Base-by-base conservation (phyloP, 1,140 invertebrate species). In the Hestina assimilis region DNA sequence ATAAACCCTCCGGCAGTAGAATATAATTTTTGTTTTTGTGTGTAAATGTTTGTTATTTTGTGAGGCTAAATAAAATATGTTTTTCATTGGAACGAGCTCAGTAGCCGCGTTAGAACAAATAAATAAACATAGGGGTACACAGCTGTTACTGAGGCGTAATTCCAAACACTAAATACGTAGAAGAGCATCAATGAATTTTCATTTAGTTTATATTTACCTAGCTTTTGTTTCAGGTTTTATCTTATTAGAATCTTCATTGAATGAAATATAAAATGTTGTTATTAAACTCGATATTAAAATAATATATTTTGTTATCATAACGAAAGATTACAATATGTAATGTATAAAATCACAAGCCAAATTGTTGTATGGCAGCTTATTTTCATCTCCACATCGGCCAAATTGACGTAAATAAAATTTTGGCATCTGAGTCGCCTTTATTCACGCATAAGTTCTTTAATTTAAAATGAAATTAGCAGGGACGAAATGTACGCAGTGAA, bases 1-100 rank as follows among this genome's bases (percentile, higher is more conserved):
- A 38, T 38, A 17, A 17, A 17, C 40, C 33, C 23, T 21, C 19
- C 31, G 38, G 54, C 33, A 46, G 21, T 57, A 21, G 28, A 17
- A 41, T 50, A 31, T 52, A 56, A 60, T 35, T 14, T 33, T 40
- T 52, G 23, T 28, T 55, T 38, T 26, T 56, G 58, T 66, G 60
- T 64, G 64, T 66, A 70, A 59, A 47, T 63, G 59, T 60, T 48
- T 69, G 59, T 65, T 74, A 57, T 63, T 64, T 11, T 63, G 40
- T 60, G 59, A 48, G 51, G 17, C 15, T 35, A 48, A 62, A 52
- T 43, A 60, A 31, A 38, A 26, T 42, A 26, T 26, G 28, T 47
- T 43, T 45, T 45, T 60, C 23, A 20, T n/a, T 64, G 31, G 24
- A 47, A 51, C 47, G 6, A 17, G 23, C 15, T 53, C 35, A 28